These are phyloP conservation scores for Rotaria sp. DNA, from an alignment of 2,888 invertebrate genomes.

Conservation along the genomic window DNA sequence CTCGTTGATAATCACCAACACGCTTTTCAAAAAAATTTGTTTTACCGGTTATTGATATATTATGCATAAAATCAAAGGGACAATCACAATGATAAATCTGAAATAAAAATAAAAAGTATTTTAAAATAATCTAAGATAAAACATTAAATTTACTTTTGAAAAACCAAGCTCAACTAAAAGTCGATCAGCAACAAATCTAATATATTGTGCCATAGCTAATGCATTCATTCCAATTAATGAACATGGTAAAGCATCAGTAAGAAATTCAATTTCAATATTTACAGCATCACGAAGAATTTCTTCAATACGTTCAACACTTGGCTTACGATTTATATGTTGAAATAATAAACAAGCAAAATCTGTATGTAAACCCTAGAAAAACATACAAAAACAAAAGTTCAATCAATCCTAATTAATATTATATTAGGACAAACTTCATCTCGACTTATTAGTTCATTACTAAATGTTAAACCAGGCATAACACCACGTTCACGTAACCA, in stretches of 20 bases:
- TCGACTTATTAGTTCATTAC: conserved; percentile 92
- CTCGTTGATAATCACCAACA: conserved; percentile 93
- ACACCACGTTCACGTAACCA: conserved; percentile 96
- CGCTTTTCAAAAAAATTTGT: conserved; percentile 99
- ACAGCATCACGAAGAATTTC: conserved; percentile 86
- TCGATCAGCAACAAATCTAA: conserved; percentile 95
- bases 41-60: conserved; percentile 95
- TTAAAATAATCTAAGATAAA: neutral
- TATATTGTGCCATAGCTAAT: conserved; percentile 85
- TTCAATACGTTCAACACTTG: conserved; percentile 68
- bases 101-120: conserved; percentile 46
- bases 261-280: conserved; percentile 87
- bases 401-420: too few species aligned
- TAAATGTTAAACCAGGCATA: conserved; percentile 97
- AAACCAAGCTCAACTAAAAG: conserved; percentile 78
- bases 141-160: conserved; percentile 65
- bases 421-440: conserved; percentile 71
- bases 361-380: conserved; percentile 92
- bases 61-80: conserved; percentile 98
- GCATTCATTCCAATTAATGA: conserved; percentile 96
- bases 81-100: conserved; percentile 82
- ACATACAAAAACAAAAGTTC: conserved; percentile 46
- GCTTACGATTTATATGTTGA: conserved; percentile 76
- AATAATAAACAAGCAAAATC: conserved; percentile 98
- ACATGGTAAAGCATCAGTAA: conserved; percentile 87